Evolutionary conservation across 2,797 vertebrate genomes (phyloP).

Genomic region (Helostoma temminkii): DNA sequence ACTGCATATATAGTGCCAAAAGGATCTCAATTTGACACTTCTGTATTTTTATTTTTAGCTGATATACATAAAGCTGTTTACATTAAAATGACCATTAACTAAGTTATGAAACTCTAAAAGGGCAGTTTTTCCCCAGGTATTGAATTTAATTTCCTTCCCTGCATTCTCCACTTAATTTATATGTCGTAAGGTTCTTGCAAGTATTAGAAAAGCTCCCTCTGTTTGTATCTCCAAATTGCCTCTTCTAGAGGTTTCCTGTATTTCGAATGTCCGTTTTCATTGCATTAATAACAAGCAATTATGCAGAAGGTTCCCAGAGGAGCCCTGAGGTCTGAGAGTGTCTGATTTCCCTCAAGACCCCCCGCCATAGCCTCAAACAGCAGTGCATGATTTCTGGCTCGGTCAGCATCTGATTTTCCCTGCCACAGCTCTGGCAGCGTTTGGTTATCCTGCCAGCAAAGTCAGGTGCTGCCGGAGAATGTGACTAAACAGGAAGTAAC

Average conservation of each 20-base stretch:
- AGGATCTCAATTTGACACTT: conserved; percentile 9
- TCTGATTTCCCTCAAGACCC: conserved; percentile 35
- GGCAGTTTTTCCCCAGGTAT: fast-evolving
- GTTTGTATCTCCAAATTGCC: background rate
- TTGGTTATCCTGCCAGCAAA: conserved; percentile 73
- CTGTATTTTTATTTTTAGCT: background rate
- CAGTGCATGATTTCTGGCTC: conserved; percentile 15
- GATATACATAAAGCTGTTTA: background rate
- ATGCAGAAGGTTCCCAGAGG: conserved; percentile 16
- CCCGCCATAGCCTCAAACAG: background rate
- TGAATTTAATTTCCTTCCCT: background rate
- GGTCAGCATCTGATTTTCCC: conserved; percentile 51
- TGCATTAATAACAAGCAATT: conserved; percentile 26
- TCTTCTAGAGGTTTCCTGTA: background rate
- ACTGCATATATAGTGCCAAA: conserved; percentile 36
- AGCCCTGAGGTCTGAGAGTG: conserved; percentile 20
- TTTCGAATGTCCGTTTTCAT: conserved; percentile 9
- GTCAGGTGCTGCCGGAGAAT: conserved; percentile 77
- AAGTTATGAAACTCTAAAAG: background rate
- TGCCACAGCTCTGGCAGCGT: conserved; percentile 63
- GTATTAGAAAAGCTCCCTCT: background rate
- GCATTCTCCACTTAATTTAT: background rate
- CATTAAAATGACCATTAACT: background rate
- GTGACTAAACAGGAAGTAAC: conserved; percentile 79
- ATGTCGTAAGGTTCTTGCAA: background rate